Evolutionary conservation across 2,797 vertebrate genomes (phyloP).

Genomic region (Vipera ursinii): DNA sequence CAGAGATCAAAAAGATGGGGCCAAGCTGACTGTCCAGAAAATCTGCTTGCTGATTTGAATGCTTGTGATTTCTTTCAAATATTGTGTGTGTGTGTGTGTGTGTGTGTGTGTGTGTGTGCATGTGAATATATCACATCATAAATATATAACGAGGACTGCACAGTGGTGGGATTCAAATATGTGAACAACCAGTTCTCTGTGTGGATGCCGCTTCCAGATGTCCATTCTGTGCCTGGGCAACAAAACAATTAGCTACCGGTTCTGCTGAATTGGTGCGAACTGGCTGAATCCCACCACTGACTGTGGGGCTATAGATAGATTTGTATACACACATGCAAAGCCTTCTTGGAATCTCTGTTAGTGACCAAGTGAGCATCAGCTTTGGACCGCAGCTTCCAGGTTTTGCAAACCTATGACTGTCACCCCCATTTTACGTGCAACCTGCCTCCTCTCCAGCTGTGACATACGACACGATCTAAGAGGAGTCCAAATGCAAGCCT

Average conservation of each 20-base stretch:
- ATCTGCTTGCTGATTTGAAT: neutral
- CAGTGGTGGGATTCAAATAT: too few relatives aligned
- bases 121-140: neutral
- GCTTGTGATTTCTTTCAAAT: neutral
- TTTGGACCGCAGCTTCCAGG: neutral
- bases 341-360: neutral
- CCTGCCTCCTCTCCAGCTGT: neutral
- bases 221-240: too few relatives aligned
- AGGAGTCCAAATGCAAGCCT: neutral
- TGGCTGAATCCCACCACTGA: too few relatives aligned
- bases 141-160: neutral
- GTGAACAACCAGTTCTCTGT: too few relatives aligned
- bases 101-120: neutral
- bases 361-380: neutral
- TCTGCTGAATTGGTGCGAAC: too few relatives aligned
- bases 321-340: neutral
- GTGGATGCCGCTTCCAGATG: too few relatives aligned
- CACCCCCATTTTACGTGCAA: neutral
- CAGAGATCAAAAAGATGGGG: neutral
- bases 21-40: neutral
- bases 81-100: neutral
- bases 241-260: too few relatives aligned
- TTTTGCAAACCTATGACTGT: neutral
- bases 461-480: accelerated
- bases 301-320: neutral